Conservation (phyloP, 2,888 invertebrate genomes). For the Thymelicus sylvestris region DNA sequence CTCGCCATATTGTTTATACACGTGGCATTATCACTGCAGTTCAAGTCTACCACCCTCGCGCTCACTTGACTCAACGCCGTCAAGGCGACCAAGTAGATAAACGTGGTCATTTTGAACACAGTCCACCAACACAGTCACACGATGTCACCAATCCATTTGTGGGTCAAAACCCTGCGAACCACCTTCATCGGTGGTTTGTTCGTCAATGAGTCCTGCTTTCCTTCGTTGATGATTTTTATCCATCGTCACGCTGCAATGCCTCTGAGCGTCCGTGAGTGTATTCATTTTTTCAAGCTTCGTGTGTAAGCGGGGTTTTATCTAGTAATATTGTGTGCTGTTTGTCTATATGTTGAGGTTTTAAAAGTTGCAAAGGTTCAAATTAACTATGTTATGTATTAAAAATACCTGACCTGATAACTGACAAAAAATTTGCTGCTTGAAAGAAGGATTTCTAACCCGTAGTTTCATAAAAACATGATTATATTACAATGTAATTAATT, state of each 20-base stretch:
- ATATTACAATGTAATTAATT: no score
- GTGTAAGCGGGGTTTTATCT: slow-evolving; percentile 44
- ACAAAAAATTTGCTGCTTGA: no score
- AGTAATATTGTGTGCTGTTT: neutral
- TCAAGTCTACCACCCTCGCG: slow-evolving; percentile 67
- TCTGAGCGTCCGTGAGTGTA: slow-evolving; percentile 60
- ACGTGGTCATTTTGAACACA: slow-evolving; percentile 75
- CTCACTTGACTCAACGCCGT: slow-evolving; percentile 63
- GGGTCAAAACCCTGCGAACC: slow-evolving; percentile 69
- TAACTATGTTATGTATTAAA: no score
- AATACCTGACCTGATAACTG: no score
- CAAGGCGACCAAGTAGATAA: slow-evolving; percentile 66
- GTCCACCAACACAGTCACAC: slow-evolving; percentile 57
- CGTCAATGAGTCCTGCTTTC: slow-evolving; percentile 73
- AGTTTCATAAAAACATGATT: no score
- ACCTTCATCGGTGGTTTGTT: slow-evolving; percentile 72
- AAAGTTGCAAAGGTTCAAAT: no score
- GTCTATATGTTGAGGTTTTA: neutral
- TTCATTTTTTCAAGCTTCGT: slow-evolving; percentile 64
- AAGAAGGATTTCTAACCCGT: no score
- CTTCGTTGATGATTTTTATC: slow-evolving; percentile 79
- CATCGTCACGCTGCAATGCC: slow-evolving; percentile 75
- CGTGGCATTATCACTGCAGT: slow-evolving; percentile 86
- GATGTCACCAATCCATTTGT: slow-evolving; percentile 79
- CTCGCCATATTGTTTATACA: slow-evolving; percentile 82